These are phyloP conservation scores for Ophioninae sp. DNA, from an alignment of 2,888 invertebrate genomes.

Conservation along the genomic window DNA sequence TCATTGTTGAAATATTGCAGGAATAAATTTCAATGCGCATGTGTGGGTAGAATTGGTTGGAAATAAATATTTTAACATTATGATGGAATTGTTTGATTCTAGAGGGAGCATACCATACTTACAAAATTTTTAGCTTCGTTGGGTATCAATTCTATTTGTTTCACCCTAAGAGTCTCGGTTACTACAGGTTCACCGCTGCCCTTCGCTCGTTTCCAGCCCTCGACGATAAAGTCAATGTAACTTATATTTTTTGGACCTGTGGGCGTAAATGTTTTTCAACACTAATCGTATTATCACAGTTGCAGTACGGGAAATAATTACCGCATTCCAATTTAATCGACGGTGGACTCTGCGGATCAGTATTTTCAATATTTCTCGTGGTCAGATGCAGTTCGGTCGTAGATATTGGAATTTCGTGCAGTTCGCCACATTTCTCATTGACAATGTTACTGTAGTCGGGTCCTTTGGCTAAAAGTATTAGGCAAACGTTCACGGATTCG, in stretches of 20 bases:
- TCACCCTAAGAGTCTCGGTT: constrained; percentile 83
- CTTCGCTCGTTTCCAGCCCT: constrained; percentile 86
- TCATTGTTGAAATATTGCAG: no score
- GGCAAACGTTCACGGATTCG: no score
- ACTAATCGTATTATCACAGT: neutral
- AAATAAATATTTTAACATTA: neutral
- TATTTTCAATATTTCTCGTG: constrained; percentile 81
- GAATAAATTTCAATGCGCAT: no score
- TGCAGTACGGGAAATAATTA: constrained; percentile 43
- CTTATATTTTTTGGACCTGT: constrained; percentile 83
- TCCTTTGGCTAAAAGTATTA: constrained; percentile 59
- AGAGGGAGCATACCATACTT: constrained; percentile 51
- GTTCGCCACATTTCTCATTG: constrained; percentile 84
- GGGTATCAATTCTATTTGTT: constrained; percentile 86
- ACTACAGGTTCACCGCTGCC: constrained; percentile 77
- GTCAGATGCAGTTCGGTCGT: constrained; percentile 85
- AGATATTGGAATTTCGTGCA: constrained; percentile 84
- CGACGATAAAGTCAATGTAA: constrained; percentile 85
- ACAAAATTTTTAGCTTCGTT: constrained; percentile 74
- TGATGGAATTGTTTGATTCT: neutral
- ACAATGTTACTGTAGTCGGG: constrained; percentile 81
- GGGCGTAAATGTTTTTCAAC: neutral
- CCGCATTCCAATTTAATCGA: constrained; percentile 84
- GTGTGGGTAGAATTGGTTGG: neutral
- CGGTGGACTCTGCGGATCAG: constrained; percentile 78